Percentiles rank a stretch among this genome's conserved stretches.
phyloP scores from a whole-genome alignment of 2,113 vertebrate genomes.

The Mandrillus leucophaeus region DNA sequence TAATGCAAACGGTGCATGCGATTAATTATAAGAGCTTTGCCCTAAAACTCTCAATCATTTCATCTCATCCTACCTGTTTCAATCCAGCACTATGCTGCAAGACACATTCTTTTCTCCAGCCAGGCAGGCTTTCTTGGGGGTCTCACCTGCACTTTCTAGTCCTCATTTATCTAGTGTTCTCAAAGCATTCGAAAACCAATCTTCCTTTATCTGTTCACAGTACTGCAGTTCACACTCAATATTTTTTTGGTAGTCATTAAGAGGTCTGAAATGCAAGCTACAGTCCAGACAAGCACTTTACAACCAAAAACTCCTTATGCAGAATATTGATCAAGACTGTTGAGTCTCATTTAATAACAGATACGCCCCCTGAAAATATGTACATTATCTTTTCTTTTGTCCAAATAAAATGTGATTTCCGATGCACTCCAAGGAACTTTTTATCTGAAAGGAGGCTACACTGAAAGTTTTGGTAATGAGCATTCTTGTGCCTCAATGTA shows the following conservation, averaged over 20 bases:
- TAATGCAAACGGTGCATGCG: too few species aligned
- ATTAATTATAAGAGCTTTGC: not conserved
- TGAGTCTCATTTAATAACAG: not conserved
- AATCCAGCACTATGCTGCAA: not conserved
- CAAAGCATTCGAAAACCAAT: not conserved
- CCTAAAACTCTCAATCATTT: not conserved
- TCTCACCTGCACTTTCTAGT: not conserved
- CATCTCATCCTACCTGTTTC: not conserved
- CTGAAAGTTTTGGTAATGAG: not conserved
- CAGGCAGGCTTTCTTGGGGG: not conserved
- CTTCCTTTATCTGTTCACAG: not conserved
- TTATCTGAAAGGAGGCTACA: not conserved
- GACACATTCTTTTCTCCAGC: not conserved
- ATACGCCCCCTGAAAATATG: not conserved
- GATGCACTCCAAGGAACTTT: not conserved
- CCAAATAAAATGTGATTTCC: conserved; percentile 19
- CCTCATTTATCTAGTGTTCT: not conserved
- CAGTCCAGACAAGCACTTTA: not conserved
- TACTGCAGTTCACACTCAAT: not conserved
- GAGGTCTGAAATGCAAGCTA: not conserved
- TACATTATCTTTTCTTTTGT: not conserved
- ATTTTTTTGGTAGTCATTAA: not conserved
- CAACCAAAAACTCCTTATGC: not conserved
- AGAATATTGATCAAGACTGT: not conserved
- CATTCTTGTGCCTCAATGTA: not conserved